These are phyloP conservation scores for Agonopterix arenella DNA, from an alignment of 2,888 invertebrate genomes.

Conservation along the genomic window DNA sequence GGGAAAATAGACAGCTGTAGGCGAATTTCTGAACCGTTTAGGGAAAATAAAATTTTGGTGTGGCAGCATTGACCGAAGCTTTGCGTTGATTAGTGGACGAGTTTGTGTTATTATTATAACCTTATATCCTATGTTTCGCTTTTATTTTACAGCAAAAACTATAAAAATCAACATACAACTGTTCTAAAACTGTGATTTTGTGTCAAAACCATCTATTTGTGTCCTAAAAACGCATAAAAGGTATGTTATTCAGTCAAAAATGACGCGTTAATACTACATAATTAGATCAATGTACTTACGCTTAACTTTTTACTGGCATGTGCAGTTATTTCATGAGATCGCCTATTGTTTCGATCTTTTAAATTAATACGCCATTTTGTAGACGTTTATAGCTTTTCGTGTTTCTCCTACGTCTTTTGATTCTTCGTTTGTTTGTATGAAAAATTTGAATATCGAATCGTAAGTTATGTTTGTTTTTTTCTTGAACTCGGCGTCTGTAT, in stretches of 20 bases:
- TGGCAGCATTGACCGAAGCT: slow-evolving; percentile 8
- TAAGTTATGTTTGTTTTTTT: slow-evolving; percentile 19
- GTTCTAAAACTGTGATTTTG: slow-evolving; percentile 24
- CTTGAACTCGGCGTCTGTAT: slow-evolving; percentile 1
- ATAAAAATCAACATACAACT: slow-evolving; percentile 30
- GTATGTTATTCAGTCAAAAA: slow-evolving; percentile 58
- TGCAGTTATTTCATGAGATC: slow-evolving; percentile 67
- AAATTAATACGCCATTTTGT: slow-evolving; percentile 62
- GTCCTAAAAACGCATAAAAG: slow-evolving; percentile 32
- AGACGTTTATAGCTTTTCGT: slow-evolving; percentile 1
- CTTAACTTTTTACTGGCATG: slow-evolving; percentile 52
- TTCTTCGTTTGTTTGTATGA: slow-evolving; percentile 7
- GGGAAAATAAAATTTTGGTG: slow-evolving; percentile 6
- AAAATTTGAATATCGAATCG: slow-evolving; percentile 16
- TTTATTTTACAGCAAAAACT: slow-evolving; percentile 48
- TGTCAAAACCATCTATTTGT: slow-evolving; percentile 18
- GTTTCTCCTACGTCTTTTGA: not conserved
- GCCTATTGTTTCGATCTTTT: slow-evolving; percentile 56
- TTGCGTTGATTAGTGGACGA: slow-evolving; percentile 22
- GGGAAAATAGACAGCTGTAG: not conserved
- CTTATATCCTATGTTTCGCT: slow-evolving; percentile 59
- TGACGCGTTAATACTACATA: slow-evolving; percentile 37
- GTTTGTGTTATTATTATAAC: slow-evolving; percentile 63
- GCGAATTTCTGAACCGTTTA: not conserved
- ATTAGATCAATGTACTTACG: slow-evolving; percentile 56